Evolutionary conservation across 1,140 invertebrate genomes (phyloP).

Genomic region (Colletes latitarsis): DNA sequence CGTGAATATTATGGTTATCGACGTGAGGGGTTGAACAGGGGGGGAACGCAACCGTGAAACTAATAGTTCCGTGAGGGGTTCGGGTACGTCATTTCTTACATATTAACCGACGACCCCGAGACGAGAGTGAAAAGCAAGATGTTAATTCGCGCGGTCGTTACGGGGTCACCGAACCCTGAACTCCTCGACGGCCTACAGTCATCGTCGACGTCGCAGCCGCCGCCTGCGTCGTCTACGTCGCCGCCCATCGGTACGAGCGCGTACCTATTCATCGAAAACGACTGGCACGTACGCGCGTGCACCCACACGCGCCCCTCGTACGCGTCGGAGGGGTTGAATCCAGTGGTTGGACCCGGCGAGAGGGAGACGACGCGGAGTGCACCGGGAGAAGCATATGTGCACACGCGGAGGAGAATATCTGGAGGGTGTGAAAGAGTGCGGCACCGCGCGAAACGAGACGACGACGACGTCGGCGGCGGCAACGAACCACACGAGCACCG

Average conservation of each 20-base stretch:
- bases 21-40: background rate
- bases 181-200: conserved; percentile 54
- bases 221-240: conserved; percentile 25
- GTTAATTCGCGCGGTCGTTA: conserved; percentile 73
- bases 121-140: conserved; percentile 48
- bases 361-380: conserved; percentile 15
- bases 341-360: conserved; percentile 12
- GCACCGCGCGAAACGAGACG: conserved; percentile 67
- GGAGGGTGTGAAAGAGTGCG: conserved; percentile 72
- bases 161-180: conserved; percentile 72
- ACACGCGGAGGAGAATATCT: conserved; percentile 65
- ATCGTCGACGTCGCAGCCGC: conserved; percentile 38
- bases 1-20: background rate
- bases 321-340: conserved; percentile 19
- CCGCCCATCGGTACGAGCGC: conserved; percentile 59
- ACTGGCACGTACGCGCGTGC: conserved; percentile 43
- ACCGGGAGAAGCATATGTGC: conserved; percentile 54
- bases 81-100: conserved; percentile 12
- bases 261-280: conserved; percentile 71
- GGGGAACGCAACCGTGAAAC: conserved; percentile 14
- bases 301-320: conserved; percentile 21
- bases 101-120: conserved; percentile 19
- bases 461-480: conserved; percentile 16
- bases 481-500: conserved; percentile 7
- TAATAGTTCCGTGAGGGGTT: conserved; percentile 11